Evolutionary conservation across 2,888 invertebrate genomes (phyloP).

Genomic region (Acanthosoma haemorrhoidale): DNA sequence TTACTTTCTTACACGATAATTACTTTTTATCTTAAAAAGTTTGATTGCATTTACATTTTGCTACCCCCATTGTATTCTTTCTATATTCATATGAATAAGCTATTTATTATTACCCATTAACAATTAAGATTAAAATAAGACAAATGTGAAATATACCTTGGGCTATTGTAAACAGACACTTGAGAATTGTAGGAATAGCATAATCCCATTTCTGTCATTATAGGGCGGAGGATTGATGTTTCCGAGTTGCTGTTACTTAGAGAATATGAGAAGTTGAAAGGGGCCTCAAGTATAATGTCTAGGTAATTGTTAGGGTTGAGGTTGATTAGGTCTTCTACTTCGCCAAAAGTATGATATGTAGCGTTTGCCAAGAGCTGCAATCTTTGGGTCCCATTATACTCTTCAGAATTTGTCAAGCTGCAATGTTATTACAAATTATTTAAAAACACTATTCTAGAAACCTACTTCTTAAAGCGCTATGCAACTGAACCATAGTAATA

Average conservation of each 20-base stretch:
- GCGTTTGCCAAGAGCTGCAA: constrained; percentile 18
- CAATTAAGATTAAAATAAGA: not conserved
- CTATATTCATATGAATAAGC: too few species aligned
- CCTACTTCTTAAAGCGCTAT: too few species aligned
- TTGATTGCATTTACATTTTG: too few species aligned
- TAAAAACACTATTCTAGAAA: not conserved
- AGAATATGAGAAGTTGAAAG: constrained; percentile 18
- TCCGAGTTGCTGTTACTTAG: constrained; percentile 35
- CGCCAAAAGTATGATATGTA: constrained; percentile 17
- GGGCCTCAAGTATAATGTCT: not conserved
- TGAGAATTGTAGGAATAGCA: constrained; percentile 42
- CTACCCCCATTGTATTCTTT: not conserved
- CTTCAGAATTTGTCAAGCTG: not conserved
- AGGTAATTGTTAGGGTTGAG: not conserved
- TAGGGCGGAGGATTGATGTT: constrained; percentile 18
- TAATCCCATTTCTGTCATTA: constrained; percentile 40
- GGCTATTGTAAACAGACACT: constrained; percentile 36
- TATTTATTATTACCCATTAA: too few species aligned
- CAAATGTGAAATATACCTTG: constrained; percentile 17
- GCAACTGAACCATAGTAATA: too few species aligned
- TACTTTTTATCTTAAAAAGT: too few species aligned
- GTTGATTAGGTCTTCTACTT: not conserved
- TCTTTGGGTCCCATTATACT: not conserved
- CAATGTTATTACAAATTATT: not conserved
- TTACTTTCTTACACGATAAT: too few species aligned